These are phyloP conservation scores for Emesis furor DNA, from an alignment of 2,888 invertebrate genomes.

Conservation along the genomic window DNA sequence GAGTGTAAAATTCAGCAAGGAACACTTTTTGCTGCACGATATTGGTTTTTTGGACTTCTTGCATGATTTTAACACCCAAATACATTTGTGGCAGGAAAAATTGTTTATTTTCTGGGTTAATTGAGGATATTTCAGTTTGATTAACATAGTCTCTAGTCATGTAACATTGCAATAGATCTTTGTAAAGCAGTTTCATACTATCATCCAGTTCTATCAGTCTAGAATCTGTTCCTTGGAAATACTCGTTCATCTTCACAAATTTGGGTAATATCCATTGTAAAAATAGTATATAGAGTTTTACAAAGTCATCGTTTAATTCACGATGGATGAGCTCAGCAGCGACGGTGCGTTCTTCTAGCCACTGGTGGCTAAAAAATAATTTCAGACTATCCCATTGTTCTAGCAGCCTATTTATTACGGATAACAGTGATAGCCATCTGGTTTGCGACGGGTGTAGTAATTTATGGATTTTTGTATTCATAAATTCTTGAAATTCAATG, in stretches of 20 bases:
- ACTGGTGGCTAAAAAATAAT: not conserved
- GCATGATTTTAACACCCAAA: conserved; percentile 49
- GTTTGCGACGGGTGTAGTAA: conserved; percentile 49
- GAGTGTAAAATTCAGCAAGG: conserved; percentile 37
- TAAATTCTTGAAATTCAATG: conserved; percentile 62
- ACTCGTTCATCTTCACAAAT: conserved; percentile 7
- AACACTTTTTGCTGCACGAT: conserved; percentile 16
- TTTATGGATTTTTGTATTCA: conserved; percentile 43
- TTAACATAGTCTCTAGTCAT: too few species aligned
- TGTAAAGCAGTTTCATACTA: too few species aligned
- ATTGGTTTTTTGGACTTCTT: conserved; percentile 36
- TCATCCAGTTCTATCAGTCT: too few species aligned
- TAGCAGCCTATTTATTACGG: conserved; percentile 38
- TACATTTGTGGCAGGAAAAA: conserved; percentile 32
- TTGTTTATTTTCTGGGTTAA: too few species aligned
- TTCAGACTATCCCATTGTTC: conserved; percentile 51
- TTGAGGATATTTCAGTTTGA: too few species aligned
- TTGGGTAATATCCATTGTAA: too few species aligned
- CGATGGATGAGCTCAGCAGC: conserved; percentile 12
- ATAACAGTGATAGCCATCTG: conserved; percentile 45
- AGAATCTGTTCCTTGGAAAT: too few species aligned
- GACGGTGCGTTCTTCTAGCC: not conserved
- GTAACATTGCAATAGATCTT: too few species aligned
- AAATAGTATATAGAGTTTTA: not conserved
- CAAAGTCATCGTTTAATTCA: not conserved